Base-by-base conservation (phyloP, 2,888 invertebrate genomes). In the Miltochrista miniata region DNA sequence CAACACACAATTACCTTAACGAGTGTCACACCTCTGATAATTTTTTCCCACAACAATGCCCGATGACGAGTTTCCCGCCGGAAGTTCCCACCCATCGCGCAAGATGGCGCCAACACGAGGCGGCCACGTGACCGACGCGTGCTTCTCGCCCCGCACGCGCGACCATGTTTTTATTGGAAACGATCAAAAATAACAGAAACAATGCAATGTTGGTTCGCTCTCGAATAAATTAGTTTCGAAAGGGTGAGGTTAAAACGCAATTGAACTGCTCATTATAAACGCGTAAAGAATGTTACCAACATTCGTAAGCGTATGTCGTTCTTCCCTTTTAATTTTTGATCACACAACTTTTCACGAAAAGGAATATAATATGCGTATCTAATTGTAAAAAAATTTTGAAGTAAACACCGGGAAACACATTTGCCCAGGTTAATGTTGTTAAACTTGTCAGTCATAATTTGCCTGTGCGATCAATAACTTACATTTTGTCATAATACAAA, bases 81-180 rank as follows among this genome's bases (percentile, higher is more conserved):
- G 86, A 87, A 82, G 85, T 89, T 88, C 90, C 87, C 89, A 89
- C 82, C 83, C 87, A 83, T 81, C 85, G 70, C 74, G 65, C 85
- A 81, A 85, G 85, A 86, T 82, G 85, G 84, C 83, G 81, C 76
- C 50, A 75, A 61, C 86, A 82, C 82, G 84, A 71, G 81, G 48
- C 68, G 18, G 73, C 37, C 83, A 74, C 84, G 82, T 70, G 83
- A 24, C 47, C 63, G 73, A 77, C 81, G 83, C 70, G 71, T 64
- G 61, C 65, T 58, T 73, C 59, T 47, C 74, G 64, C 82, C 77
- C 73, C 73, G 79, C 79, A 73, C 79, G 72, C 80, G 44, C 78
- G 73, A 79, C 79, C 73, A 72, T 84, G 81, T 86, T 87, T 88
- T 89, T 84, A 87, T 85, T 89, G 83, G 83, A 88, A 87, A 86